These are phyloP conservation scores for Oncorhynchus nerka DNA, from an alignment of 2,113 vertebrate species.

Conservation along the genomic window DNA sequence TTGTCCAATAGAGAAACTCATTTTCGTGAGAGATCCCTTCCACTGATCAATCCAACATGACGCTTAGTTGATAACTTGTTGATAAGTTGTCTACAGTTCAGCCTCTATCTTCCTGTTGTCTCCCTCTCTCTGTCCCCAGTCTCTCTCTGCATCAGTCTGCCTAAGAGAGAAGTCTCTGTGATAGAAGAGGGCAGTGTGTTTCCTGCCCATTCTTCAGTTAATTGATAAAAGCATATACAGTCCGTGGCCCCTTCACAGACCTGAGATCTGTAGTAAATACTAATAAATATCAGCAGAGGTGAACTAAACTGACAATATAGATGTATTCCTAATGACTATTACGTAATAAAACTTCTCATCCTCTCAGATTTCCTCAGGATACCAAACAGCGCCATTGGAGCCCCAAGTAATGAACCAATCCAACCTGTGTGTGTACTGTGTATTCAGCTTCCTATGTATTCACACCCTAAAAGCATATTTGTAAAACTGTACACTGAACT, in stretches of 20 bases:
- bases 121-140: neutral
- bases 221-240: neutral
- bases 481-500: neutral
- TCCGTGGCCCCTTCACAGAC: no score
- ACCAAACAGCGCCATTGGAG: no score
- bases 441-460: neutral
- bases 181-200: neutral
- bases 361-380: neutral
- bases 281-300: no score
- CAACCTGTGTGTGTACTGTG: neutral
- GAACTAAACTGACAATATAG: no score
- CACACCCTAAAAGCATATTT: neutral
- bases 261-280: neutral
- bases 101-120: no score
- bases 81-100: neutral
- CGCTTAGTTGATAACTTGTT: no score
- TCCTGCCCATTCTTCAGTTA: neutral
- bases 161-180: no score
- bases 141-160: no score
- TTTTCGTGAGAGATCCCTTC: conserved; percentile 26
- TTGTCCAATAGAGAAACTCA: no score
- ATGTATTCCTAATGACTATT: neutral
- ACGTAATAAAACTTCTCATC: neutral
- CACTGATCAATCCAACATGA: no score
- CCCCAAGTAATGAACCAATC: neutral